Base-by-base conservation (phyloP, 2,888 invertebrate species). In the Pterostichus madidus region DNA sequence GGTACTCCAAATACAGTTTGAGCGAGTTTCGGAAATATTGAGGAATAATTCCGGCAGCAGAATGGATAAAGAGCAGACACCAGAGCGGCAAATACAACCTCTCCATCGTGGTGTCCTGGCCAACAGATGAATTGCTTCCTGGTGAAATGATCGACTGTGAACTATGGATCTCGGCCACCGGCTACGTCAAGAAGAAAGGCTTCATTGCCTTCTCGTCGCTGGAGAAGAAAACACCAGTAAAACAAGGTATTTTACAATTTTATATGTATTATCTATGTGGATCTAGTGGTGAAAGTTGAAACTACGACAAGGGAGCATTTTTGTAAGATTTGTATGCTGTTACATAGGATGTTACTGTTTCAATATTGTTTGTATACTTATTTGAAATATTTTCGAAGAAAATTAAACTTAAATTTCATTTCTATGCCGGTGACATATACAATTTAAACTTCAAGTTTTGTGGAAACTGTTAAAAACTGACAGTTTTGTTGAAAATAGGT, bases 111-210 rank as follows among this genome's bases (percentile, higher is more conserved):
- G 87, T 88, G n/a, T 87, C 88, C 5, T 87, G 87, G 7, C 84
- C 84, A 52, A 82, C 87, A 10, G 85, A 85, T 35, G 85, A 86
- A 24, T 82, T 90, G 13, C 85, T 85, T 83, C 87, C 88, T 39
- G 90, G 90, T 0, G 87, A 89, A 46, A 85, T 90, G 24, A 87
- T 90, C 31, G 87, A 88, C 80, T 90, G 90, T 83, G 90, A 90
- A 84, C 83, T 90, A 32, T 85, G 89, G 56, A 90, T 90, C 84
- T 89, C 90, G 10, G 88, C 89, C 1, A 90, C 90, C 6, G 90
- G 89, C 61, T 90, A 90, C 82, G 88, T 89, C 0, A 90, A 88
- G 84, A 87, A 88, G 59, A 88, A 88, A 80, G 89, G 87, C 83
- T 84, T 89, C 24, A 85, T 90, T 44, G 90, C 89, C 85, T 90